A percentile compares a stretch with the other conserved stretches of the same genome.
phyloP scores from a whole-genome alignment of 1,140 invertebrate genomes.

The Cherax quadricarinatus region DNA sequence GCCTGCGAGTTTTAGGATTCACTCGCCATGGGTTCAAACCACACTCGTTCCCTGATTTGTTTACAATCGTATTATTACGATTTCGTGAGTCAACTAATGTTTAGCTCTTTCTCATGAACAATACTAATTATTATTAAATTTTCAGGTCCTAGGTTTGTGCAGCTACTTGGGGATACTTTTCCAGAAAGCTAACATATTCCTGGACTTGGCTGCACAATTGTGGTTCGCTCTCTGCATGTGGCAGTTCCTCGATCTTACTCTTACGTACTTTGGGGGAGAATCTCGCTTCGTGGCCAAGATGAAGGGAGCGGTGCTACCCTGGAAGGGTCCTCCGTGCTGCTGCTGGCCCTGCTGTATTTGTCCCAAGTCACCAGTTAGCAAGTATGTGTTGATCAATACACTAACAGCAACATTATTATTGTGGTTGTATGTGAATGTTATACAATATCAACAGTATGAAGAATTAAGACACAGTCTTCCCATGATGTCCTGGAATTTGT shows the following conservation, averaged over 20 bases:
- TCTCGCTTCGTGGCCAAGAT: conserved; percentile 62
- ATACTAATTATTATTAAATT: not conserved
- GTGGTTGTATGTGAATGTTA: no score
- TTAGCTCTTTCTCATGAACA: no score
- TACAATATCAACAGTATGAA: no score
- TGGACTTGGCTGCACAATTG: conserved; percentile 66
- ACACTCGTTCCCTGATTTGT: no score
- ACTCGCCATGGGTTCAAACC: no score
- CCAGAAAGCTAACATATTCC: conserved; percentile 66
- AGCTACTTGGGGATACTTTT: conserved; percentile 67
- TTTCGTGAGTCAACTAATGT: no score
- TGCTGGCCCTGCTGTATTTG: conserved; percentile 71
- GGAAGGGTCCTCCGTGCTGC: conserved; percentile 70
- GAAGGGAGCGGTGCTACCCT: conserved; percentile 55
- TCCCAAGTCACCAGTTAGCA: conserved; percentile 59
- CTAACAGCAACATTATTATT: not conserved
- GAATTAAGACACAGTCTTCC: no score
- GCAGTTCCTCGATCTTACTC: conserved; percentile 65
- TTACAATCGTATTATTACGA: no score
- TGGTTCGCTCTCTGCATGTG: conserved; percentile 72
- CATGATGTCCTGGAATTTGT: no score
- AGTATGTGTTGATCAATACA: conserved; percentile 23
- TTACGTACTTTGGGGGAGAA: conserved; percentile 68
- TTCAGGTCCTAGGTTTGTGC: conserved; percentile 64
- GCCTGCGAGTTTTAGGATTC: no score